Evolutionary conservation across 2,113 vertebrate genomes (phyloP), one percentile per base, ranked within the genome.

Genomic region (Spea multiplicata): DNA sequence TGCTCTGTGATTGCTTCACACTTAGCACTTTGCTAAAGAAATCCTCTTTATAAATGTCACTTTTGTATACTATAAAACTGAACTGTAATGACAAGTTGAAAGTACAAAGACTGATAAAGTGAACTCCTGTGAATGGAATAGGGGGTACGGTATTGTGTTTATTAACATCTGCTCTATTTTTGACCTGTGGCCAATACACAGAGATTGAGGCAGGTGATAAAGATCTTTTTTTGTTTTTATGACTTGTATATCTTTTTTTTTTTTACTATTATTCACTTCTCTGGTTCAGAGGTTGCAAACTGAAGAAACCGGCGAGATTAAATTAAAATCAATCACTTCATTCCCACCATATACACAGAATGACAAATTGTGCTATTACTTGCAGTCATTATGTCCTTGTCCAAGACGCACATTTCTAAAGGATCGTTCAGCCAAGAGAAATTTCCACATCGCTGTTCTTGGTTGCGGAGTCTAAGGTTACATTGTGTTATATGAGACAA

Each of bases 271-370:
- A 16, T 64, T 64, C 16, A 30, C 14, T 64, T 64, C 16, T 64
- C 61, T 17, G 61, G n/a, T 6, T 17, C 17, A 30, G 9, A 64
- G n/a, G 17, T 30, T 17, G 61, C 5, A 47, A 14, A 3, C 13
- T n/a, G 46, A 13, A 50, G 67, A 70, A 70, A 70, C 50, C 13
- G 0, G 67, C 14, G n/a, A 70, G 46, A 49, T 70, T 4, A 50
- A 70, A 70, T 70, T 70, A 49, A 70, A 49, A 70, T 49, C 46
- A 70, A 49, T 49, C 46, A 70, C 16, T 46, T 14, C 67, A 70
- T 70, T 70, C 4, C 62, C 62, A 30, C 30, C 4, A 65, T 44
- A 66, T 50, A 70, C 46, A 13, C 47, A 50, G 46, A 70, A 50
- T 49, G 46, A 50, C 67, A 70, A 70, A 70, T 70, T 14, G 14